Evolutionary conservation across 2,797 vertebrate species (phyloP).

Genomic region (Poliocrania exsul): DNA sequence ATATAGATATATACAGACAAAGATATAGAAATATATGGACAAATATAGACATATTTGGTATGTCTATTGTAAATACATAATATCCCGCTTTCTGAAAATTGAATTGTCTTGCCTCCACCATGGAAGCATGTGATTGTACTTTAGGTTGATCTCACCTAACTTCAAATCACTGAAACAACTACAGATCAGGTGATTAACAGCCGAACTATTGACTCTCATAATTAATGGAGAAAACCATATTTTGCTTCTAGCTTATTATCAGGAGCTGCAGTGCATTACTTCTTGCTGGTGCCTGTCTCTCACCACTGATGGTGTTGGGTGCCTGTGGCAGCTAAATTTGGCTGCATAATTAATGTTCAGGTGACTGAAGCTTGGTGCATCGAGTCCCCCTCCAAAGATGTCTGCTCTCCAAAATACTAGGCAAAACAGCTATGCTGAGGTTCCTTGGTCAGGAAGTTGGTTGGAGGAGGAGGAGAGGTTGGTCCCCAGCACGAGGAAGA

Average conservation of each 20-base stretch:
- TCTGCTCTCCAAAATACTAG: not conserved
- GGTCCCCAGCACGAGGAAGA: not conserved
- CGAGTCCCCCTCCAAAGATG: rapidly evolving
- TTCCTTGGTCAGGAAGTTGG: not conserved
- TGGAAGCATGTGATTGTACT: rapidly evolving
- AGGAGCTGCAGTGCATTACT: not conserved
- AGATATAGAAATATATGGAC: no score
- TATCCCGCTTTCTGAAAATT: not conserved
- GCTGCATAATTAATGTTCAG: not conserved
- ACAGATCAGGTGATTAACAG: not conserved
- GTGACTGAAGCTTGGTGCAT: not conserved
- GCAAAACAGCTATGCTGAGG: rapidly evolving
- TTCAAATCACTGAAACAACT: not conserved
- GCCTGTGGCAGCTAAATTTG: not conserved
- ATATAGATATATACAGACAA: no score
- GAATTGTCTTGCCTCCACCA: rapidly evolving
- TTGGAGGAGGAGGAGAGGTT: not conserved
- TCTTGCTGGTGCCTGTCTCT: not conserved
- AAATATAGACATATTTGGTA: no score
- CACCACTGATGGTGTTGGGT: rapidly evolving
- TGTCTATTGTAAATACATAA: not conserved
- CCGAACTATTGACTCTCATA: not conserved
- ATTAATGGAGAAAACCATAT: not conserved
- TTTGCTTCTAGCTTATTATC: not conserved
- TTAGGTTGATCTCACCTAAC: not conserved